Conservation (phyloP, 2,888 invertebrate genomes). For the Antitype chi region DNA sequence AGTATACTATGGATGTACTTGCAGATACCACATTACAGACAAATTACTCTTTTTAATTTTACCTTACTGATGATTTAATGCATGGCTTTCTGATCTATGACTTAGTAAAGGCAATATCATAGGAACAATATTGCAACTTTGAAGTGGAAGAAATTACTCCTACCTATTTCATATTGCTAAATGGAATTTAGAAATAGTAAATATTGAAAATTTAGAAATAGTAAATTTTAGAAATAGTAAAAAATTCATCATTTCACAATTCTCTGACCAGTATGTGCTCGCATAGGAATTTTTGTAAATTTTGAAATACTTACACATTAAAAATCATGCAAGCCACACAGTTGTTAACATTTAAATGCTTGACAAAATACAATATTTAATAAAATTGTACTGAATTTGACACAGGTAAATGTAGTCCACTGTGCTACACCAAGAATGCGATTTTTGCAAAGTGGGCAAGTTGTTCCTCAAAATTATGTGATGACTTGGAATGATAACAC, state of each 20-base stretch:
- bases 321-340: not conserved
- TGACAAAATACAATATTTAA: not conserved
- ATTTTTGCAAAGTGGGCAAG: not conserved
- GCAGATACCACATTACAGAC: not conserved
- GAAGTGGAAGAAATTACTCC: not conserved
- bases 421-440: not conserved
- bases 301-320: not conserved
- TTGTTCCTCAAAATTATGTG: not conserved
- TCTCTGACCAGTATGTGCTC: not conserved
- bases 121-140: not conserved
- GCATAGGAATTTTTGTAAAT: not conserved
- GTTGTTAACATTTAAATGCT: not conserved
- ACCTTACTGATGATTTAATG: not conserved
- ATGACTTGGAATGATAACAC: not conserved
- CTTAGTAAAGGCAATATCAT: not conserved
- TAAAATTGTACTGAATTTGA: not conserved
- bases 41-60: not conserved
- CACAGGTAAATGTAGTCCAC: conserved; percentile 5
- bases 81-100: not conserved
- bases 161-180: not conserved
- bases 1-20: not conserved
- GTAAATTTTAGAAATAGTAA: not conserved
- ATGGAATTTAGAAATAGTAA: not conserved
- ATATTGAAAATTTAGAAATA: not conserved
- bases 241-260: not conserved